Conservation (phyloP, 2,113 vertebrate genomes). For the Sinosuthora webbiana region DNA sequence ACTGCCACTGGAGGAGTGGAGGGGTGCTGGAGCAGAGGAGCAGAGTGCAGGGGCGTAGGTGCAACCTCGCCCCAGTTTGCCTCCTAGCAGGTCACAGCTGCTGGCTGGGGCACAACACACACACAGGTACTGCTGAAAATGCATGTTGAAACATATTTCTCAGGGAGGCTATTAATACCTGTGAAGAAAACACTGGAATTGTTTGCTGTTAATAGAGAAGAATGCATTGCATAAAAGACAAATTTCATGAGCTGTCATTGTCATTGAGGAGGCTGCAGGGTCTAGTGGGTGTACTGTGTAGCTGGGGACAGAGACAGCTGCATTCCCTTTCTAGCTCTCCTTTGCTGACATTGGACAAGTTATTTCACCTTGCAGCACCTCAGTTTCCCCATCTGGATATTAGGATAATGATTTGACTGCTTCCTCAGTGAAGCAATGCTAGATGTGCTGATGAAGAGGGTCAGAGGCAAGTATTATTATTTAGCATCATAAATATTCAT, state of each 20-base stretch:
- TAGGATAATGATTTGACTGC: background rate
- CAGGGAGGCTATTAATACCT: slow-evolving; percentile 25
- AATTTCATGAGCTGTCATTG: background rate
- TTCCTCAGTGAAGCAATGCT: background rate
- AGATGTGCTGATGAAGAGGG: background rate
- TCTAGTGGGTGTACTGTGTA: background rate
- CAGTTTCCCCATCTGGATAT: slow-evolving; percentile 1
- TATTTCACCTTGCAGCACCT: background rate
- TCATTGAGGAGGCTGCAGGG: background rate
- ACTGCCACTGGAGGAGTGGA: background rate
- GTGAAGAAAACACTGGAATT: slow-evolving; percentile 52
- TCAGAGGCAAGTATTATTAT: background rate
- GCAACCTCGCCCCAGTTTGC: background rate
- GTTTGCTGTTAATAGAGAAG: slow-evolving; percentile 46
- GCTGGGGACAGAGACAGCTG: background rate
- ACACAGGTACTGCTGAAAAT: background rate
- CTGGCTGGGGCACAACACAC: background rate
- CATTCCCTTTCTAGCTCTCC: background rate
- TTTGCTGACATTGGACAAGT: background rate
- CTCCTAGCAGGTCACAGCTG: slow-evolving; percentile 11
- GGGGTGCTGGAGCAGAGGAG: background rate
- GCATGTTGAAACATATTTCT: slow-evolving; percentile 61
- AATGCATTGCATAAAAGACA: background rate
- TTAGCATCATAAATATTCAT: background rate
- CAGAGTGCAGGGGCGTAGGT: background rate